Conservation (phyloP, 1,140 invertebrate genomes). For the Drosophila pruinosa region DNA sequence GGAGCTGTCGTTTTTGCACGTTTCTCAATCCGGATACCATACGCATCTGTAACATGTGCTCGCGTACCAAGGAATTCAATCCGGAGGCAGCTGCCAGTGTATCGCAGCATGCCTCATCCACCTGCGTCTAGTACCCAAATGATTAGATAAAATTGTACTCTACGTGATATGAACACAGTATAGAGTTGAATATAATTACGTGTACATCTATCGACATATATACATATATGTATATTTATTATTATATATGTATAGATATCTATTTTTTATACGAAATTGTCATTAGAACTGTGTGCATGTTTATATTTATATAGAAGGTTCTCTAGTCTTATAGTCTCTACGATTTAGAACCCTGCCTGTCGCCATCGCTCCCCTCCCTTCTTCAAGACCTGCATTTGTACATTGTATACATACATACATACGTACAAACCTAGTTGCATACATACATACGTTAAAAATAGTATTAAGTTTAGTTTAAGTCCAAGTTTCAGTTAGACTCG, state of each 20-base stretch:
- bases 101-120: slow-evolving; percentile 68
- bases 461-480: slow-evolving; percentile 37
- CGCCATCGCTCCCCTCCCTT: not conserved
- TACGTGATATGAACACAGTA: slow-evolving; percentile 47
- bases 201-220: slow-evolving; percentile 21
- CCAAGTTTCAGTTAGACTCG: slow-evolving; percentile 55
- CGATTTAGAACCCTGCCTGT: slow-evolving; percentile 5
- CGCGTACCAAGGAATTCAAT: slow-evolving; percentile 83
- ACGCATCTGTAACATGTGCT: slow-evolving; percentile 90
- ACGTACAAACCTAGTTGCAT: slow-evolving; percentile 9
- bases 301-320: slow-evolving; percentile 21
- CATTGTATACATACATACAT: slow-evolving; percentile 5
- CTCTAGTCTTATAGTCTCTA: slow-evolving; percentile 46
- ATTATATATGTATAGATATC: slow-evolving; percentile 24
- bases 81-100: slow-evolving; percentile 63
- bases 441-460: slow-evolving; percentile 41
- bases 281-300: slow-evolving; percentile 41
- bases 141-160: slow-evolving; percentile 27
- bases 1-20: slow-evolving; percentile 88
- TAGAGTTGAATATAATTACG: slow-evolving; percentile 36
- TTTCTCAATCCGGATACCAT: slow-evolving; percentile 85
- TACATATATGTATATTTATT: not conserved
- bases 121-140: slow-evolving; percentile 63
- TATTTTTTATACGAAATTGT: slow-evolving; percentile 50
- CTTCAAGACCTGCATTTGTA: slow-evolving; percentile 17